phyloP scores from a whole-genome alignment of 2,797 vertebrate genomes.

The Clarias pachynema region DNA sequence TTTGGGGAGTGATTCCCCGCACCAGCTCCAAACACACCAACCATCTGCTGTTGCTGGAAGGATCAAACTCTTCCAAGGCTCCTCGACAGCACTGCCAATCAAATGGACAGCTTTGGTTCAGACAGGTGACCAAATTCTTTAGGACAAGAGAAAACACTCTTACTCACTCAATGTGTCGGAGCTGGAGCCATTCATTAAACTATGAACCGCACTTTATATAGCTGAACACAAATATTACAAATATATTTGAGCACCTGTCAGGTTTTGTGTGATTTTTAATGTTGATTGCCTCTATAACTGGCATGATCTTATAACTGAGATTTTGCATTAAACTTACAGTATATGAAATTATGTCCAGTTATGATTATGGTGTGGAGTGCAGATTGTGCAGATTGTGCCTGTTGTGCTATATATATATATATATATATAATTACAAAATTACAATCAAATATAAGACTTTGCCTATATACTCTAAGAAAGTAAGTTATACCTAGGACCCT shows the following conservation, averaged over 20 bases:
- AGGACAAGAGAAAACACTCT: conserved; percentile 56
- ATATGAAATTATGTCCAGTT: not conserved
- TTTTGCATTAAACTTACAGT: not conserved
- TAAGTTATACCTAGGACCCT: no score
- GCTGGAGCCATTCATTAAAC: not conserved
- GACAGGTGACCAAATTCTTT: conserved; percentile 81
- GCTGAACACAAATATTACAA: not conserved
- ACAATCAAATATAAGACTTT: no score
- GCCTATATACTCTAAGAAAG: no score
- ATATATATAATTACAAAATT: no score
- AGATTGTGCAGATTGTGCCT: not conserved
- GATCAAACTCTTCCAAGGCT: conserved; percentile 88
- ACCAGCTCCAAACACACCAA: conserved; percentile 79
- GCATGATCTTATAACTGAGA: not conserved
- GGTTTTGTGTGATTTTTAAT: not conserved
- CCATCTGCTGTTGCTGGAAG: conserved; percentile 95
- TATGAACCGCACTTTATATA: not conserved
- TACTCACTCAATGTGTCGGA: not conserved
- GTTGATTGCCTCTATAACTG: not conserved
- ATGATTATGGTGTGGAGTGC: not conserved
- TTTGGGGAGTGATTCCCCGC: conserved; percentile 82
- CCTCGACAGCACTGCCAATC: conserved; percentile 75
- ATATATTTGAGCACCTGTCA: not conserved
- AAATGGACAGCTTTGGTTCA: conserved; percentile 83
- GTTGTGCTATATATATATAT: not conserved